phyloP scores from a whole-genome alignment of 1,140 invertebrate species.

The Fopius arisanus region DNA sequence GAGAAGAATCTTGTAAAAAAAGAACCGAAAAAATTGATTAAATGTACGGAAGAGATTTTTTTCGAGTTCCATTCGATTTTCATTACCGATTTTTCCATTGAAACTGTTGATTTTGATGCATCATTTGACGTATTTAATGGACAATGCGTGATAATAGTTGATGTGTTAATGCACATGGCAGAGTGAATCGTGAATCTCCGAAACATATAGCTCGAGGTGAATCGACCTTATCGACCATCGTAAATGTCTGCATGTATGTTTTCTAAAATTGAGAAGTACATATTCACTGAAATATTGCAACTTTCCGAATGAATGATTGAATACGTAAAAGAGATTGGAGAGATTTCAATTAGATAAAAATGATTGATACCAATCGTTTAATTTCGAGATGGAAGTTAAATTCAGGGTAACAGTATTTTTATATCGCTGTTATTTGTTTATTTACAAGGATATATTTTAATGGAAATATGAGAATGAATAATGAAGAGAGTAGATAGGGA shows the following conservation, averaged over 20 bases:
- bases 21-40: background rate
- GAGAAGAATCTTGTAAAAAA: background rate
- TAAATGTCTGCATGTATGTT: conserved; percentile 23
- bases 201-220: background rate
- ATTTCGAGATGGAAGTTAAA: background rate
- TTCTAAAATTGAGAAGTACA: background rate
- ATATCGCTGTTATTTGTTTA: background rate
- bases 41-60: background rate
- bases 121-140: no score
- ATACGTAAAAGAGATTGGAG: background rate
- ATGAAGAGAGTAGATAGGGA: background rate
- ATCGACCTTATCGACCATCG: conserved; percentile 26
- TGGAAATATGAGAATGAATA: background rate
- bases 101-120: no score
- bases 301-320: background rate
- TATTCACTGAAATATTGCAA: background rate
- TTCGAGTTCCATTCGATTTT: no score
- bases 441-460: background rate
- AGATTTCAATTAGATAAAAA: conserved; percentile 7
- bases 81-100: no score
- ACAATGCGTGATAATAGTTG: background rate
- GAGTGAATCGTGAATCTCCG: no score
- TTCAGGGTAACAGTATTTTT: background rate
- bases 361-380: background rate
- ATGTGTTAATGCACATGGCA: no score